A percentile compares a stretch with the other conserved stretches of the same genome.
Conservation (phyloP, 2,113 vertebrate genomes). For the Tor tambroides region DNA sequence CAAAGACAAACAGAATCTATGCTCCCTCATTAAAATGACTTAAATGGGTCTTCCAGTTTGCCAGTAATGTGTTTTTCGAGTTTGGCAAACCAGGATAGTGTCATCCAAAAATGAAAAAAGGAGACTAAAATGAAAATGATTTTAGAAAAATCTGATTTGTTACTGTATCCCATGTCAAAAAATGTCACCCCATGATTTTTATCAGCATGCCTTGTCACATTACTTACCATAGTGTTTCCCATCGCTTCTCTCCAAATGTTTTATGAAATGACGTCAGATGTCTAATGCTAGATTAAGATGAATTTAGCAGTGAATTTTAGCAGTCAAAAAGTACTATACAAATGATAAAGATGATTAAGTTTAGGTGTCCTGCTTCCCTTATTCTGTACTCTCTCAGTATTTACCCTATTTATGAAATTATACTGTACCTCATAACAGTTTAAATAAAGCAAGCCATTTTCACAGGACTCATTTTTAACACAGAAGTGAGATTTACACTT, state of each 20-base stretch:
- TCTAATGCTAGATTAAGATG: neutral
- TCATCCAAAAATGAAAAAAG: neutral
- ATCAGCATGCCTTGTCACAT: neutral
- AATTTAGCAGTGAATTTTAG: too few relatives aligned
- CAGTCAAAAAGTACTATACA: neutral
- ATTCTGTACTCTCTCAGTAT: neutral
- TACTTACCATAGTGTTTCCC: neutral
- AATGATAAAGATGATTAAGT: neutral
- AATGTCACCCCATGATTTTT: neutral
- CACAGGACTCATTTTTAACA: neutral
- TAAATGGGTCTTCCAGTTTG: constrained; percentile 3
- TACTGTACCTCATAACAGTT: neutral
- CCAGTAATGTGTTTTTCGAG: neutral
- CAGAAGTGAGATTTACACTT: constrained; percentile 23
- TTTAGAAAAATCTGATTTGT: neutral
- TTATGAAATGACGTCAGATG: neutral
- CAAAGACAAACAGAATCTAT: neutral
- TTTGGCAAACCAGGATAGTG: neutral
- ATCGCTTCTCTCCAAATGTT: neutral
- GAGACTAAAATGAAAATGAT: neutral
- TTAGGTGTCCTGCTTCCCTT: neutral
- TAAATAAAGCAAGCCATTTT: neutral
- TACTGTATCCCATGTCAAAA: neutral
- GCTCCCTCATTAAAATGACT: constrained; percentile 1
- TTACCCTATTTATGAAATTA: neutral